Base-by-base conservation (phyloP, 2,113 vertebrate genomes). In the Acrocephalus kingi region DNA sequence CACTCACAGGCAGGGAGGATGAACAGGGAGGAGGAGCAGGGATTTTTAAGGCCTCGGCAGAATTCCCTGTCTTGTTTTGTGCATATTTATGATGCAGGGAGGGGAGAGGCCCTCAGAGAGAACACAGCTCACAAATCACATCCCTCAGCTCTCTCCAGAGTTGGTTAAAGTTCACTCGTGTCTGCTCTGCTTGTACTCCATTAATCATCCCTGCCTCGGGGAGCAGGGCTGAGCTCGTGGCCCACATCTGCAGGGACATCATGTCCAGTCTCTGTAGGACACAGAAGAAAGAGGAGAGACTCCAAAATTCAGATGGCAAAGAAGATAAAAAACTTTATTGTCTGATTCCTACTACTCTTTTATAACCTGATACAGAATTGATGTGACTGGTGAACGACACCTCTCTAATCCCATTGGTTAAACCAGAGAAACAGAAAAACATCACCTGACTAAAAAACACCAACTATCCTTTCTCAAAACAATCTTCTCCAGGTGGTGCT, bases 101-200 rank as follows among this genome's bases (percentile, higher is more conserved):
- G 71, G 80, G 94, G 90, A 90, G 79, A 77, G 88, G 79, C 75
- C 83, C n/a, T 22, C 28, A 19, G 94, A 67, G 85, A 55, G 89
- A 92, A 58, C 51, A 22, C 72, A 77, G 61, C 88, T 92, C 83
- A 71, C 96, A 92, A 92, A 95, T 95, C 86, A 59, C 28, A 17
- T 15, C 83, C 73, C 87, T 62, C 90, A 80, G 59, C 46, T 8
- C 7, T 54, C 62, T 58, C 4, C 59, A 23, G 71, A 31, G 72
- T 55, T 78, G 46, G 92, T 51, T 84, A 89, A 93, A 96, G 88
- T 97, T 97, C 95, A 96, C 76, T 92, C 31, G 1, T 86, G 92
- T 91, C 92, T 92, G 15, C 39, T 68, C 39, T 3, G 31, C 81
- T 90, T 54, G 81, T 79, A 62, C 43, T 77, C 62, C 92, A 95